These are phyloP conservation scores for Valencia hispanica DNA, from an alignment of 2,797 vertebrate genomes.

Conservation along the genomic window DNA sequence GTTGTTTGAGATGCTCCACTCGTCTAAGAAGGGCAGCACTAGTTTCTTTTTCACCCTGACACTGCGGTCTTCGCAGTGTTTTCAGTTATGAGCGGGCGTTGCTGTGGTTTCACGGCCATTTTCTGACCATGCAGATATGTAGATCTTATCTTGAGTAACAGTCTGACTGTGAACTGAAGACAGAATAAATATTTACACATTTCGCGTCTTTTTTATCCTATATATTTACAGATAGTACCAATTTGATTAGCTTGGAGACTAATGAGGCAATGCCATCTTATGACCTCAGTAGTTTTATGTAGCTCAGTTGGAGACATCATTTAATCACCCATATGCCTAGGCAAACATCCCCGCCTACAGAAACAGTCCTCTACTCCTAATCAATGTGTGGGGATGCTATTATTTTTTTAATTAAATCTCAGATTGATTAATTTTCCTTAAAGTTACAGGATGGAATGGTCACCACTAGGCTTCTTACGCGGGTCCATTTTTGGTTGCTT, in stretches of 20 bases:
- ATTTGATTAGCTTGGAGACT: slow-evolving; percentile 46
- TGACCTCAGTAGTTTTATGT: slow-evolving; percentile 43
- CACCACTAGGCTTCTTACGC: neutral
- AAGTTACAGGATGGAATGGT: neutral
- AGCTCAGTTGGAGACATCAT: slow-evolving; percentile 30
- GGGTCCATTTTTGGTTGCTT: neutral
- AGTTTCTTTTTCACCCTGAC: slow-evolving; percentile 36
- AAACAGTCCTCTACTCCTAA: slow-evolving; percentile 15
- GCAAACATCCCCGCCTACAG: slow-evolving; percentile 19
- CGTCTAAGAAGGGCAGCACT: neutral
- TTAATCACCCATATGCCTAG: slow-evolving; percentile 42
- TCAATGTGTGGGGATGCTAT: slow-evolving; percentile 31
- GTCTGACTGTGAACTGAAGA: neutral
- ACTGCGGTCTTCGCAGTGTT: slow-evolving; percentile 8
- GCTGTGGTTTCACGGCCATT: slow-evolving; percentile 55
- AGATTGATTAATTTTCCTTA: neutral
- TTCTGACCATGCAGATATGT: slow-evolving; percentile 38
- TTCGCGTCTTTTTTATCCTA: neutral
- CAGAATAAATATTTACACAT: neutral
- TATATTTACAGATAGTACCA: neutral
- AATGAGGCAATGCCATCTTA: slow-evolving; percentile 45
- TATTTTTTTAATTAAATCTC: slow-evolving; percentile 21
- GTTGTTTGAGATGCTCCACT: neutral
- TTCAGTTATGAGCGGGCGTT: slow-evolving; percentile 10
- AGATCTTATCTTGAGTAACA: slow-evolving; percentile 15